Conservation (phyloP, 2,113 vertebrate species). For the Coptodon bakossiorum region DNA sequence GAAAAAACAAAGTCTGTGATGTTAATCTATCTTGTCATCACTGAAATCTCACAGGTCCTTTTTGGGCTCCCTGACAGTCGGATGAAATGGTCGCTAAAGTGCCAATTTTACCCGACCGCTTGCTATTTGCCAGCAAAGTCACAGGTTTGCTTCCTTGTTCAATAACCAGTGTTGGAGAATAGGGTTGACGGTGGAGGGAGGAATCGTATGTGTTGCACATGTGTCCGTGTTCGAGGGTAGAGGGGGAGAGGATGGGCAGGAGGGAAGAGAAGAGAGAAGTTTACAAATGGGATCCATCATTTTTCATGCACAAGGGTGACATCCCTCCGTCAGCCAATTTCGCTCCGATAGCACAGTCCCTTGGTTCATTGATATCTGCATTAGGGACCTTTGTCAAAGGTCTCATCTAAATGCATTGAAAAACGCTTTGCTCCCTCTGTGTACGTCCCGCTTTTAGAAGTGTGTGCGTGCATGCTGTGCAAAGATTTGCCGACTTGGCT, state of each 20-base stretch:
- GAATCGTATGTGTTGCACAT: not conserved
- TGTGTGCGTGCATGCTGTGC: slow-evolving; percentile 45
- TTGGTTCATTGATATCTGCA: slow-evolving; percentile 78
- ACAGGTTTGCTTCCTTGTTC: slow-evolving; percentile 50
- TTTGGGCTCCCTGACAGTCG: slow-evolving; percentile 40
- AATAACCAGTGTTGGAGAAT: slow-evolving; percentile 33
- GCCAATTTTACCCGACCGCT: slow-evolving; percentile 59
- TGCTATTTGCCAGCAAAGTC: slow-evolving; percentile 54
- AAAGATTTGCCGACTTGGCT: slow-evolving; percentile 72
- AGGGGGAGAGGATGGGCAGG: not conserved
- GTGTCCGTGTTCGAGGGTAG: not conserved
- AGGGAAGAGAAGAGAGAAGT: slow-evolving; percentile 36
- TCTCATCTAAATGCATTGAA: slow-evolving; percentile 84
- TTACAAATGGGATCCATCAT: slow-evolving; percentile 77
- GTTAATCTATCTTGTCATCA: slow-evolving; percentile 63
- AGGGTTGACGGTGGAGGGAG: not conserved
- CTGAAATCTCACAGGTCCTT: slow-evolving; percentile 46
- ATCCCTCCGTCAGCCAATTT: slow-evolving; percentile 75
- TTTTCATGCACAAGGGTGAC: slow-evolving; percentile 74
- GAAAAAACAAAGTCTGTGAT: slow-evolving; percentile 60
- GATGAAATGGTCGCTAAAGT: slow-evolving; percentile 61
- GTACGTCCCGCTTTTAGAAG: slow-evolving; percentile 57
- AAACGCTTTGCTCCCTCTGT: slow-evolving; percentile 65
- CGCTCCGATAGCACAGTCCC: slow-evolving; percentile 67
- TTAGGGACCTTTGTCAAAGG: slow-evolving; percentile 80